These are phyloP conservation scores for Hyles euphorbiae DNA, from an alignment of 1,140 invertebrate genomes.

Conservation along the genomic window DNA sequence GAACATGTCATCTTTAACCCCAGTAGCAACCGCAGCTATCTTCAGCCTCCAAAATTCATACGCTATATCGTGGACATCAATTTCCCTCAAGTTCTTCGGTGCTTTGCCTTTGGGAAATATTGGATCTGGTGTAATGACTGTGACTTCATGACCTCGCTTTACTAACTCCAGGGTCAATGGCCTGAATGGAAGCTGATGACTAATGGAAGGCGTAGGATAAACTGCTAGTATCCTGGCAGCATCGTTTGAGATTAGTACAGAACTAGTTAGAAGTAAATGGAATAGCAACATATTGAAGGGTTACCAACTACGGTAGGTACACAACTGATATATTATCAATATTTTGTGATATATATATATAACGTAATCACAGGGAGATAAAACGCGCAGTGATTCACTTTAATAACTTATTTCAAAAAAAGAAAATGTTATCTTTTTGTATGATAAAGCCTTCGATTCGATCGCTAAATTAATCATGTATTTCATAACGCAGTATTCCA, in stretches of 20 bases:
- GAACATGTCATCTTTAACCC: no score
- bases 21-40: background rate
- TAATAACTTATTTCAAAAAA: no score
- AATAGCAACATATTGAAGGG: background rate
- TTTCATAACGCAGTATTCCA: no score
- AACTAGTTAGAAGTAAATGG: background rate
- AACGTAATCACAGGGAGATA: background rate
- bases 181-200: conserved; percentile 1
- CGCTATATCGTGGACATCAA: background rate
- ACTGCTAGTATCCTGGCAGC: background rate
- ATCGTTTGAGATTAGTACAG: background rate
- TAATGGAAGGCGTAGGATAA: conserved; percentile 1
- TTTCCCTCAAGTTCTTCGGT: background rate
- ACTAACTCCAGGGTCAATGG: background rate
- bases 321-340: conserved; percentile 14
- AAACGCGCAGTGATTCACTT: no score
- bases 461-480: no score
- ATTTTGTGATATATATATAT: conserved; percentile 10
- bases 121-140: conserved; percentile 1
- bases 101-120: background rate
- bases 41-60: background rate
- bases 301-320: background rate
- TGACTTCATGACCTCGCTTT: conserved; percentile 1
- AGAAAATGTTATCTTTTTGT: no score
- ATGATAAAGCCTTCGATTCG: no score